phyloP scores from a whole-genome alignment of 2,113 vertebrate species.

The Azemiops feae region DNA sequence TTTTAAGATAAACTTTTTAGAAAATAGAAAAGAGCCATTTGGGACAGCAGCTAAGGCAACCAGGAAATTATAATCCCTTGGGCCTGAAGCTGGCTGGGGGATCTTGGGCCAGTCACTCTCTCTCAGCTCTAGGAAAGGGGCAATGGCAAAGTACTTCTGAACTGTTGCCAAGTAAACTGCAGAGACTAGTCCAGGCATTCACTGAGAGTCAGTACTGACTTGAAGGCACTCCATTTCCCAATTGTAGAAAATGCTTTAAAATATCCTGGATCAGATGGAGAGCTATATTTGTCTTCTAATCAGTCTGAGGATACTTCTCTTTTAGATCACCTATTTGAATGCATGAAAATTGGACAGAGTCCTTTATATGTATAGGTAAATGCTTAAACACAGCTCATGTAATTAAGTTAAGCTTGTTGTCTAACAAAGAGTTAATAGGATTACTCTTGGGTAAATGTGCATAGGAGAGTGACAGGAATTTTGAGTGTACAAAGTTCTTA shows the following conservation, averaged over 20 bases:
- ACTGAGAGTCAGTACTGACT: neutral
- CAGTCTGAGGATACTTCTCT: neutral
- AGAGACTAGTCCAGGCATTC: neutral
- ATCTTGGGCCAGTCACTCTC: neutral
- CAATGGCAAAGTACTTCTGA: neutral
- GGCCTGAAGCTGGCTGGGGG: neutral
- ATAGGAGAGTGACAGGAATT: neutral
- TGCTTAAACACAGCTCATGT: neutral
- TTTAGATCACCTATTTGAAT: neutral
- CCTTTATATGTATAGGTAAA: neutral
- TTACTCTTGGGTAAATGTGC: neutral
- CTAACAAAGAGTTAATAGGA: neutral
- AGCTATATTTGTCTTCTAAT: neutral
- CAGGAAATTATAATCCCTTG: neutral
- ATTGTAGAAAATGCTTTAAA: neutral
- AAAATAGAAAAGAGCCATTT: neutral
- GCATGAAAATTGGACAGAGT: neutral
- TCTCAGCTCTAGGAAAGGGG: neutral
- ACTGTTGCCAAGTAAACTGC: neutral
- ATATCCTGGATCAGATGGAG: neutral
- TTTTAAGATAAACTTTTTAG: neutral
- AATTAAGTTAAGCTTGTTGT: neutral
- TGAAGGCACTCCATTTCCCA: neutral
- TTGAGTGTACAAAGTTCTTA: neutral
- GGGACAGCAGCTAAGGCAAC: neutral